phyloP scores from a whole-genome alignment of 2,888 invertebrate genomes.

The Eristalis arbustorum region DNA sequence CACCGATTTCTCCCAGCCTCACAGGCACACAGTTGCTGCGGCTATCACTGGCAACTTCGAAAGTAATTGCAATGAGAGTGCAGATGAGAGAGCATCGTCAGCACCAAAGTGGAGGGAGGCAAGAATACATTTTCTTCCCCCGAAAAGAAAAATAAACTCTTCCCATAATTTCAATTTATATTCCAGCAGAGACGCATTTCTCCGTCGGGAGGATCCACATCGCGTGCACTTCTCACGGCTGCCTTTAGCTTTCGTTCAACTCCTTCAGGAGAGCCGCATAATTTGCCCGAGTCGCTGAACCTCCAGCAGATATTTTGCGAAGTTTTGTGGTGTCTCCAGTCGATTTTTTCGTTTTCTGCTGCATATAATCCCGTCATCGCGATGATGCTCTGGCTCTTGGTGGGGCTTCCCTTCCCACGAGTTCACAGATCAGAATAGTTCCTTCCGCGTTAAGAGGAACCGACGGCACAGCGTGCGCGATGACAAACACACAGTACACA shows the following conservation, averaged over 20 bases:
- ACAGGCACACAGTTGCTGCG: background rate
- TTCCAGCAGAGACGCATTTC: conserved; percentile 6
- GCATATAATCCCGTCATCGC: conserved; percentile 37
- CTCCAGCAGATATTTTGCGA: conserved; percentile 10
- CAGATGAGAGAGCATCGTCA: background rate
- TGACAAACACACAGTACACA: conserved; percentile 3
- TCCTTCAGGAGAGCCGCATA: background rate
- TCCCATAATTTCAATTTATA: conserved; percentile 37
- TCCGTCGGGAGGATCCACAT: background rate
- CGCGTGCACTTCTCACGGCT: background rate
- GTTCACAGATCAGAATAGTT: conserved; percentile 45
- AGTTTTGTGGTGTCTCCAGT: conserved; percentile 4
- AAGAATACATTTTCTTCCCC: background rate
- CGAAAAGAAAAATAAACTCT: background rate
- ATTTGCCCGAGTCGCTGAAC: background rate
- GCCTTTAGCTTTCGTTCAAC: conserved; percentile 7
- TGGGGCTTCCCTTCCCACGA: conserved; percentile 25
- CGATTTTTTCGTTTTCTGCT: conserved; percentile 5
- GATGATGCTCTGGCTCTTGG: background rate
- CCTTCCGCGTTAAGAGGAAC: conserved; percentile 21
- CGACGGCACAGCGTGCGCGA: background rate
- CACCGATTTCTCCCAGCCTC: too few species aligned
- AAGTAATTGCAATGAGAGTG: background rate
- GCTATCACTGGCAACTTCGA: background rate
- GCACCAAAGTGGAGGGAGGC: background rate